Evolutionary conservation across 30 jellyfish, hydroid and myxozoan genomes (phyloP).

Genomic region (Catostylus mosaicus): DNA sequence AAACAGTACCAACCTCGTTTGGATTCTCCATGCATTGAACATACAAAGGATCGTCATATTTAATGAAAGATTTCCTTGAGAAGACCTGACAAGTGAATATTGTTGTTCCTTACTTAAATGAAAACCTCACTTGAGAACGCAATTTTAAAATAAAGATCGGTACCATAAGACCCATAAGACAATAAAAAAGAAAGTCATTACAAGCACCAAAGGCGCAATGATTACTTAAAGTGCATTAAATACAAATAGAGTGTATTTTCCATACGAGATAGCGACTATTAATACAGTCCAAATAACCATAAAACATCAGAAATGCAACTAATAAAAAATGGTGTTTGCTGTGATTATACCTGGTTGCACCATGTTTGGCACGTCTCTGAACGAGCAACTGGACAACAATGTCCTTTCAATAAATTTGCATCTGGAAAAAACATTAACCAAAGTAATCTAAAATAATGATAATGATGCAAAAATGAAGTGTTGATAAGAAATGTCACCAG

Average conservation of each 20-base stretch:
- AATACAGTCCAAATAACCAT: not conserved
- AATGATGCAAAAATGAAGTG: no score
- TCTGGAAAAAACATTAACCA: not conserved
- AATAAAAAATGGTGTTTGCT: not conserved
- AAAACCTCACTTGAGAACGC: not conserved
- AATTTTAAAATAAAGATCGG: not conserved
- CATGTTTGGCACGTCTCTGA: constrained; percentile 39
- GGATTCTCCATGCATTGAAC: constrained; percentile 86
- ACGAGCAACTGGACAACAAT: constrained; percentile 42
- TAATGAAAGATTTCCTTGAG: constrained; percentile 44
- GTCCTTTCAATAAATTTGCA: constrained; percentile 21
- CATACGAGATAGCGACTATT: not conserved
- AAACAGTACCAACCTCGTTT: constrained; percentile 77
- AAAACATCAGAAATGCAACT: not conserved
- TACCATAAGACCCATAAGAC: not conserved
- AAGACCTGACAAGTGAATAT: constrained; percentile 46
- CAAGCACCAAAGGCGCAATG: not conserved
- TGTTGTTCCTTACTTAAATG: not conserved
- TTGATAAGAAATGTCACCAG: no score
- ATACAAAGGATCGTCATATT: constrained; percentile 63
- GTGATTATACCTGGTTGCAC: constrained; percentile 36
- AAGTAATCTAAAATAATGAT: no score
- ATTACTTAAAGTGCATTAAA: not conserved
- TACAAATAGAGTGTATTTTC: not conserved
- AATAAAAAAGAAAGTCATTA: not conserved